Conservation (phyloP, 2,888 invertebrate genomes). For the Leistus spinibarbis region DNA sequence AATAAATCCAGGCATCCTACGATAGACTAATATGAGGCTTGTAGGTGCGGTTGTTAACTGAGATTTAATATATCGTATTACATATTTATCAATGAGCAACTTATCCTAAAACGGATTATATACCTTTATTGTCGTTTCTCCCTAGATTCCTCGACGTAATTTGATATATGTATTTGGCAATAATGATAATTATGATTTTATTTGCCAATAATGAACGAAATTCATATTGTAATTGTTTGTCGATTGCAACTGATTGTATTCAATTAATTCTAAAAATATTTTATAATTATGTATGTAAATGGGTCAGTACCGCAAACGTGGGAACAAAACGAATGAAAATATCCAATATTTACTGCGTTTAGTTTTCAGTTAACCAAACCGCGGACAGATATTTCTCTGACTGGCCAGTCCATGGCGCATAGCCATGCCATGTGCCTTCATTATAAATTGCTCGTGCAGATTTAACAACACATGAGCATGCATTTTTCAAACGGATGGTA, state of each 20-base stretch:
- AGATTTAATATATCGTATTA: neutral
- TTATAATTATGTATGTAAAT: neutral
- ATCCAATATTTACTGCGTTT: conserved; percentile 30
- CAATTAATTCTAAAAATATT: no score
- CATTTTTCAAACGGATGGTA: conserved; percentile 36
- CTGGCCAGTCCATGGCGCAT: no score
- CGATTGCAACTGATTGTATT: no score
- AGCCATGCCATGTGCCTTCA: conserved; percentile 3
- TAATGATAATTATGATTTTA: neutral
- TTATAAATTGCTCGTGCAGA: conserved; percentile 27
- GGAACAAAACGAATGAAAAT: conserved; percentile 29
- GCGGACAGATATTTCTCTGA: conserved; percentile 7
- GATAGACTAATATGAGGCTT: neutral
- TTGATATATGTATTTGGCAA: neutral
- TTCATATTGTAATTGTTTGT: no score
- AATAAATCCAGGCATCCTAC: neutral
- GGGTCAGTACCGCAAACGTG: neutral
- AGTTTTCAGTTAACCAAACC: conserved; percentile 21
- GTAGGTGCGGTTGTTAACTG: neutral
- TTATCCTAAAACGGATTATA: neutral
- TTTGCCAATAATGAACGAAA: no score
- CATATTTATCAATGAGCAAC: neutral
- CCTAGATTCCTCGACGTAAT: no score
- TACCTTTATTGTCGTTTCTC: no score
- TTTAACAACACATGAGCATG: conserved; percentile 29